Evolutionary conservation across 2,797 vertebrate species (phyloP).

Genomic region (Anniella stebbinsi): DNA sequence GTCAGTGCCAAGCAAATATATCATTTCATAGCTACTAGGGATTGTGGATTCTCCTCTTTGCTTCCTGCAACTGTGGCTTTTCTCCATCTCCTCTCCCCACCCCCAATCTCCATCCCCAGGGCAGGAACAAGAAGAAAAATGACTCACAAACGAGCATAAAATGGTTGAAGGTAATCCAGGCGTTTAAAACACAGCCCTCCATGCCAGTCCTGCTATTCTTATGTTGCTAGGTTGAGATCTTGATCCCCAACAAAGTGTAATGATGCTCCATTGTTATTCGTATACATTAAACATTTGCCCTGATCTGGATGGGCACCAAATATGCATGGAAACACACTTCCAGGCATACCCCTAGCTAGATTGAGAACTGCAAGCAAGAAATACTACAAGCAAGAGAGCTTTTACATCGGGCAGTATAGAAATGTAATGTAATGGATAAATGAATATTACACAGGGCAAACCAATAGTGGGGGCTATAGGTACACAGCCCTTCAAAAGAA

Average conservation of each 20-base stretch:
- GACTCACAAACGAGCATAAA: background rate
- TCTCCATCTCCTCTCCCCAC: background rate
- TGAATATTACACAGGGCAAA: background rate
- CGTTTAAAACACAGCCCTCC: too few relatives aligned
- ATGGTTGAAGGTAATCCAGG: background rate
- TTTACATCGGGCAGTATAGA: too few relatives aligned
- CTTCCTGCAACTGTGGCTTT: background rate
- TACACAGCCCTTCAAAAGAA: background rate
- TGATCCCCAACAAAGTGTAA: background rate
- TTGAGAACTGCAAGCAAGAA: background rate
- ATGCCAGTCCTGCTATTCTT: background rate
- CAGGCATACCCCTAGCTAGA: background rate
- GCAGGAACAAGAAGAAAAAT: background rate
- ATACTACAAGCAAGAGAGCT: too few relatives aligned
- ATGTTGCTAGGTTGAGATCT: background rate
- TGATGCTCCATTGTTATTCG: background rate
- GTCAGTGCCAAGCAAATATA: background rate
- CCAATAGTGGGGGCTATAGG: too few relatives aligned
- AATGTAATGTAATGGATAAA: too few relatives aligned
- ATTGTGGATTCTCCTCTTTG: background rate
- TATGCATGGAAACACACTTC: background rate
- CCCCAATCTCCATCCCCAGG: background rate
- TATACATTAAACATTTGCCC: background rate
- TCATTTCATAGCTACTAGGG: constrained; percentile 8
- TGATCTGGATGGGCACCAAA: background rate